Conservation (phyloP, 2,797 vertebrate genomes). For the Xerus rutilus region DNA sequence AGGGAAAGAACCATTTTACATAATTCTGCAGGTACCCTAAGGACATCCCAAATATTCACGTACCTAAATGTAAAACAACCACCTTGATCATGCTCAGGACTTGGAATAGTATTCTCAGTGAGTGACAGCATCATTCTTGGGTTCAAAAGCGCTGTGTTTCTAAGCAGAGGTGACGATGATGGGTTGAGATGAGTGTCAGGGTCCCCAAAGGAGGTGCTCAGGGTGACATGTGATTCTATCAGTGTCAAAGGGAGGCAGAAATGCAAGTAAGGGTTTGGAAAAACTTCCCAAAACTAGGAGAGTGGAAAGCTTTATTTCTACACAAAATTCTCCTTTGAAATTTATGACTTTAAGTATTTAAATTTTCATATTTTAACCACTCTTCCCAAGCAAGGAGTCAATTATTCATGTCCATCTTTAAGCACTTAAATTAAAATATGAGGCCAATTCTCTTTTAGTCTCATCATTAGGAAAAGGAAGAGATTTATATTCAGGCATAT, state of each 20-base stretch:
- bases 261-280: background rate
- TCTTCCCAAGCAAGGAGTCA: background rate
- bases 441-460: background rate
- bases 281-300: background rate
- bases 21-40: background rate
- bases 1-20: background rate
- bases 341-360: conserved; percentile 24
- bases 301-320: background rate
- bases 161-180: background rate
- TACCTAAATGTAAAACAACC: background rate
- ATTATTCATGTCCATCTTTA: background rate
- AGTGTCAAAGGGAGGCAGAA: background rate
- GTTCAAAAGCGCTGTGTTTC: background rate
- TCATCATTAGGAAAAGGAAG: conserved; percentile 1
- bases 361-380: conserved; percentile 11
- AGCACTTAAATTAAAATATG: conserved; percentile 42
- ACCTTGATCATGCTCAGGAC: background rate
- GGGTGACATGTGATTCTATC: background rate
- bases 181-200: background rate
- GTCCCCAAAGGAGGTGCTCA: background rate
- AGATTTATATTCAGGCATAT: background rate
- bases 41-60: background rate
- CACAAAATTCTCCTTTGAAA: background rate
- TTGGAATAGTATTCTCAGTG: background rate
- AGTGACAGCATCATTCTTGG: background rate